Percentiles rank a stretch among this genome's conserved stretches.
phyloP scores from a whole-genome alignment of 2,797 vertebrate species.

The Enteromius radiatus region DNA sequence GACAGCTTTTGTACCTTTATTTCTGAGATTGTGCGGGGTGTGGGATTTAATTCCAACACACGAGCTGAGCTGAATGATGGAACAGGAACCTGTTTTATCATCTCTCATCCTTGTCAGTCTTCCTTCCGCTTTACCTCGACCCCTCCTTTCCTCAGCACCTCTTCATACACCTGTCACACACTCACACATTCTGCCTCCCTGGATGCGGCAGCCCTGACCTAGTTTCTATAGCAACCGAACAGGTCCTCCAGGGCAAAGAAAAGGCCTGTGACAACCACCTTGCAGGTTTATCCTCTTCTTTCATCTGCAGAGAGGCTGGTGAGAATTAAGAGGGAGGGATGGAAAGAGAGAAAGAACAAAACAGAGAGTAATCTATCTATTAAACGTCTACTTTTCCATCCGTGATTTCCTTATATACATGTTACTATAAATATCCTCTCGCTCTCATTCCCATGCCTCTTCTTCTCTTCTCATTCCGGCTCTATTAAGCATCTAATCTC shows the following conservation, averaged over 20 bases:
- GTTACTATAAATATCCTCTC: constrained; percentile 14
- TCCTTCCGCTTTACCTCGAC: constrained; percentile 37
- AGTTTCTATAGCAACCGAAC: constrained; percentile 76
- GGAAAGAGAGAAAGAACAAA: constrained; percentile 29
- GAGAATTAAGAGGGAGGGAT: constrained; percentile 13
- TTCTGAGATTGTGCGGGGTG: background rate
- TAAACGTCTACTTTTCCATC: background rate
- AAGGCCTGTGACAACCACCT: constrained; percentile 62
- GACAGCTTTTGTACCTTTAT: no score
- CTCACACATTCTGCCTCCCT: constrained; percentile 64
- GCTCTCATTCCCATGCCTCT: background rate
- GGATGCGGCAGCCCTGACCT: constrained; percentile 69
- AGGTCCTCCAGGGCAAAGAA: constrained; percentile 53
- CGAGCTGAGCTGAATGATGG: constrained; percentile 17
- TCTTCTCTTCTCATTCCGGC: background rate
- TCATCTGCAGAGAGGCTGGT: constrained; percentile 19
- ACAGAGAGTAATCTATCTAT: constrained; percentile 1
- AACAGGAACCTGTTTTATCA: constrained; percentile 38
- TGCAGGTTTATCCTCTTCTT: constrained; percentile 61
- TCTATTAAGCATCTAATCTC: background rate
- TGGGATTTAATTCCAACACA: constrained; percentile 29
- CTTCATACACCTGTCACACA: constrained; percentile 62
- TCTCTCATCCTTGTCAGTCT: constrained; percentile 50
- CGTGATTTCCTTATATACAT: constrained; percentile 1
- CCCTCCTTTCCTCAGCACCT: constrained; percentile 42